phyloP scores from a whole-genome alignment of 1,140 invertebrate genomes.

The Lordiphosa mommai region DNA sequence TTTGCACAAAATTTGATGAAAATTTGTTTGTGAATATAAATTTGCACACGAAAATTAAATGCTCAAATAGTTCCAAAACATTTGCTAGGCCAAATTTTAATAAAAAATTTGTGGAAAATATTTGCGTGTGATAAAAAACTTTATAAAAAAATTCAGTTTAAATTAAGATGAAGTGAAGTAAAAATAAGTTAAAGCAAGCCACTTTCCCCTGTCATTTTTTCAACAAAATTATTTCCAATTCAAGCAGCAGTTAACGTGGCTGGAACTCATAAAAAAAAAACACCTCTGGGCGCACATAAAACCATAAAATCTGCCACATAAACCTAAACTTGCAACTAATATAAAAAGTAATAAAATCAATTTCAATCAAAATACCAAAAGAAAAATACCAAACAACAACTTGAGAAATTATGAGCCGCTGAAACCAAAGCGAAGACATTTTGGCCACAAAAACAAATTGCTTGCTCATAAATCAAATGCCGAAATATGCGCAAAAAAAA shows the following conservation, averaged over 20 bases:
- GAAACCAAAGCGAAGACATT: conserved; percentile 8
- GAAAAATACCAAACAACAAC: conserved; percentile 26
- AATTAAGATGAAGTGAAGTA: no score
- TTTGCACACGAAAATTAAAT: not conserved
- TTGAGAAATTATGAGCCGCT: conserved; percentile 43
- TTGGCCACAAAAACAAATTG: conserved; percentile 25
- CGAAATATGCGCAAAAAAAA: conserved; percentile 47
- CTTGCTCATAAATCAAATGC: conserved; percentile 53
- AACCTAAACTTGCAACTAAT: conserved; percentile 43
- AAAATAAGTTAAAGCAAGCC: no score
- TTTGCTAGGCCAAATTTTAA: no score
- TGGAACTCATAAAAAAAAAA: conserved; percentile 28
- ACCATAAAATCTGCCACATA: conserved; percentile 53
- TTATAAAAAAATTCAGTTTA: no score
- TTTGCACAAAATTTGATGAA: not conserved
- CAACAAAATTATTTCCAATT: no score
- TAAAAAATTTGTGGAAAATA: no score
- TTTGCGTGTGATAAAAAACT: no score
- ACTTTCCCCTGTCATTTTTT: no score
- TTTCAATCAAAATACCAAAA: conserved; percentile 58
- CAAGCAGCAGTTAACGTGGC: no score
- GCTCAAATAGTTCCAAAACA: no score
- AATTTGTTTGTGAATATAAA: not conserved
- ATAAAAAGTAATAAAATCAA: conserved; percentile 63
- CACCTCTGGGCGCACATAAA: conserved; percentile 43